phyloP scores from a whole-genome alignment of 2,888 invertebrate species.

The Oegoconia quadripuncta region DNA sequence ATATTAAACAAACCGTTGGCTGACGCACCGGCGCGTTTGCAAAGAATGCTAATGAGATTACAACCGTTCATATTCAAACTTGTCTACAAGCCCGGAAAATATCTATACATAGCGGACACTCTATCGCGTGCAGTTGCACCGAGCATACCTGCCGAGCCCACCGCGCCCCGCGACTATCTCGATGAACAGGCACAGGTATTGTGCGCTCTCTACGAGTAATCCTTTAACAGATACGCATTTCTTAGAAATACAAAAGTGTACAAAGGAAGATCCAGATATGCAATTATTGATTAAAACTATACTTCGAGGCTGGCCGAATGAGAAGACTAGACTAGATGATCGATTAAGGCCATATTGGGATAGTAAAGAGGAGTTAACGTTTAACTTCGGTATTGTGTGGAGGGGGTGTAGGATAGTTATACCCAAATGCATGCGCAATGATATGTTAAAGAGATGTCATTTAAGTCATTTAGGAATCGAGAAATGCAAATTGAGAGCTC shows the following conservation, averaged over 20 bases:
- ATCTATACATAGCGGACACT: constrained; percentile 22
- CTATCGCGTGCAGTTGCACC: constrained; percentile 17
- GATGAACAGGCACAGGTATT: constrained; percentile 13
- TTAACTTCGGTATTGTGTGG: constrained; percentile 16
- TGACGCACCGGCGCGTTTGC: constrained; percentile 15
- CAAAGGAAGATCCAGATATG: constrained; percentile 8
- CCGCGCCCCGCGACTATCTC: constrained; percentile 1
- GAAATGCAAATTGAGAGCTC: constrained; percentile 17
- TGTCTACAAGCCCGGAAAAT: constrained; percentile 22
- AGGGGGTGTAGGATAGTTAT: constrained; percentile 17
- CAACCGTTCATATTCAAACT: constrained; percentile 22
- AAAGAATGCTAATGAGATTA: constrained; percentile 22
- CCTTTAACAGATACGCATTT: constrained; percentile 16
- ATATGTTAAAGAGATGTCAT: constrained; percentile 19
- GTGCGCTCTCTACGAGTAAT: constrained; percentile 4
- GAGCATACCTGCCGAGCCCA: background rate
- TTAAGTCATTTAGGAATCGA: constrained; percentile 19
- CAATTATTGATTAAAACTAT: background rate
- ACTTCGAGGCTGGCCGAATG: background rate
- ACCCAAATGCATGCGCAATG: constrained; percentile 13
- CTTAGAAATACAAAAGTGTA: constrained; percentile 13
- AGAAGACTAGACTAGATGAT: background rate
- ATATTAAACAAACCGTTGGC: constrained; percentile 21
- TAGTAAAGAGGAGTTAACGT: constrained; percentile 14
- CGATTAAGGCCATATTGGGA: constrained; percentile 8